Evolutionary conservation across 64 coral and sea anemone genomes (phyloP).

Genomic region (Montipora cactus): DNA sequence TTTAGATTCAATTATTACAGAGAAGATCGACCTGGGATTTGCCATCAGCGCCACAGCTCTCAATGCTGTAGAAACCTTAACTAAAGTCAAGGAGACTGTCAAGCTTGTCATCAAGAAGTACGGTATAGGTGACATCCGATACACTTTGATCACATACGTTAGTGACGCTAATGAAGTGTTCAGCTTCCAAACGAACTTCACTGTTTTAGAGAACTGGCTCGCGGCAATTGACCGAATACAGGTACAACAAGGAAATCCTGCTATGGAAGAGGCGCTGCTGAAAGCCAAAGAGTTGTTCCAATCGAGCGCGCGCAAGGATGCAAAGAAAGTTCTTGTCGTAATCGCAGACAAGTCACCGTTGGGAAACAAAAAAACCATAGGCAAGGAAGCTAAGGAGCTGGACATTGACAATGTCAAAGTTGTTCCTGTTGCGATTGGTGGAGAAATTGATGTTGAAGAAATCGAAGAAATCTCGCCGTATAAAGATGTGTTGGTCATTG

Average conservation of each 20-base stretch:
- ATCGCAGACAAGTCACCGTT: slow-evolving; percentile 79
- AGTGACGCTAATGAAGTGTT: slow-evolving; percentile 54
- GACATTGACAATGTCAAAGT: slow-evolving; percentile 71
- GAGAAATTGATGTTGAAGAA: slow-evolving; percentile 52
- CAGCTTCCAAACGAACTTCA: slow-evolving; percentile 58
- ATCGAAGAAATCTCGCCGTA: slow-evolving; percentile 71
- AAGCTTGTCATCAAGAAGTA: slow-evolving; percentile 73
- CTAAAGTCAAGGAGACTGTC: slow-evolving; percentile 61
- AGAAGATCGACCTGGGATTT: slow-evolving; percentile 68
- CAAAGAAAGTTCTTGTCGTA: slow-evolving; percentile 81
- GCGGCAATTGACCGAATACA: slow-evolving; percentile 17
- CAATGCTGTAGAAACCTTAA: slow-evolving; percentile 28
- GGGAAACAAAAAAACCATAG: slow-evolving; percentile 30
- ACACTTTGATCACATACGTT: slow-evolving; percentile 74
- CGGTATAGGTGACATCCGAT: slow-evolving; percentile 62
- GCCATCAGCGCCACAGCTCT: slow-evolving; percentile 37
- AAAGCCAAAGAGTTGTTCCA: slow-evolving; percentile 72
- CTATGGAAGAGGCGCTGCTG: slow-evolving; percentile 52
- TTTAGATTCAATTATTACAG: slow-evolving; percentile 39
- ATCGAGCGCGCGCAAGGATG: slow-evolving; percentile 60
- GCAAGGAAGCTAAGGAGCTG: slow-evolving; percentile 61
- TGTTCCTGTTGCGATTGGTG: slow-evolving; percentile 81
- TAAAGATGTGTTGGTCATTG: slow-evolving; percentile 76
- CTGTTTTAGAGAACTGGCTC: slow-evolving; percentile 32
- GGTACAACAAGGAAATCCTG: slow-evolving; percentile 48